These are phyloP conservation scores for Drosophila multiciliata DNA, from an alignment of 2,888 invertebrate genomes.

Conservation along the genomic window DNA sequence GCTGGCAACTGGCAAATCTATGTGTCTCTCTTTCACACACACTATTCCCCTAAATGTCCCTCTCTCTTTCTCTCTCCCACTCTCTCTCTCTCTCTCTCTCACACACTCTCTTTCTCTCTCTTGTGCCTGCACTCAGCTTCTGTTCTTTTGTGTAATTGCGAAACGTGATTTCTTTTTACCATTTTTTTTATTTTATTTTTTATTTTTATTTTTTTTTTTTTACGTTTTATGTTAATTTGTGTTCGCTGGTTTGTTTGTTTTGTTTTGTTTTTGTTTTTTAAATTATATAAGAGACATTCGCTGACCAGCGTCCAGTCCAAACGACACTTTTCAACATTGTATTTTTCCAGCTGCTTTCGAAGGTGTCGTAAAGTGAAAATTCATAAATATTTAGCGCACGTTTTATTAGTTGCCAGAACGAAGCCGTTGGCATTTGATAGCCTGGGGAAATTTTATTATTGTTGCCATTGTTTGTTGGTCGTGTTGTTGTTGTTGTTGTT, in stretches of 20 bases:
- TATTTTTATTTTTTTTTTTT: conserved; percentile 26
- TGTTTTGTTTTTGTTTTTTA: conserved; percentile 24
- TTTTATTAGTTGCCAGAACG: conserved; percentile 65
- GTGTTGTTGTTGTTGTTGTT: conserved; percentile 2
- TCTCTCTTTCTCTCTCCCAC: conserved; percentile 4
- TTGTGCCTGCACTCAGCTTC: conserved; percentile 5
- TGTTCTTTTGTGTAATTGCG: conserved; percentile 60
- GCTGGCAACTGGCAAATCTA: conserved; percentile 10
- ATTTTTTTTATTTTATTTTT: conserved; percentile 18
- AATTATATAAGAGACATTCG: conserved; percentile 59
- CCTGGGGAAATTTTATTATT: conserved; percentile 33
- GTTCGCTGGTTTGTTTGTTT: conserved; percentile 29
- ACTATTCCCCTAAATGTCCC: not conserved
- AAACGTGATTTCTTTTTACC: conserved; percentile 64
- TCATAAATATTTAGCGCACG: conserved; percentile 77
- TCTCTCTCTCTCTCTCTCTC: conserved; percentile 1
- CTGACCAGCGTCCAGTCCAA: conserved; percentile 43
- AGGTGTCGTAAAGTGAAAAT: conserved; percentile 76
- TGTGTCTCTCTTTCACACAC: conserved; percentile 9
- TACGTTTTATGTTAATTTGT: conserved; percentile 69
- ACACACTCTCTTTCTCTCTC: too few species aligned
- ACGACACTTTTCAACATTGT: conserved; percentile 51
- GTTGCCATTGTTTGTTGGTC: conserved; percentile 13
- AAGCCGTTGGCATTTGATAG: conserved; percentile 42
- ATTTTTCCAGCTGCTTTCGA: conserved; percentile 53